Conservation (phyloP, 2,888 invertebrate genomes). For the Tethea ocularis region DNA sequence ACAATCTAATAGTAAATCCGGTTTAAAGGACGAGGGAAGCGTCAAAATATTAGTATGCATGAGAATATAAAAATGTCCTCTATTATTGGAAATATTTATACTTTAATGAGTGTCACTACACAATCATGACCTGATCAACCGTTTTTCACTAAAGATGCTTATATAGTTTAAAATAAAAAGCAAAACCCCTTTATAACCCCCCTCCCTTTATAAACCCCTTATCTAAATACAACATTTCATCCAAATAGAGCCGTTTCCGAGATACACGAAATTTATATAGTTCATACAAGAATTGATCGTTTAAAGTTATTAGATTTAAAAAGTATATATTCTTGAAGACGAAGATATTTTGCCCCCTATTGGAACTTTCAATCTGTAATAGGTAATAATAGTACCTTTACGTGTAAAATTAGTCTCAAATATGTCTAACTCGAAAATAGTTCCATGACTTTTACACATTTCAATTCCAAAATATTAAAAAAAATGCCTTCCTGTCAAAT, state of each 20-base stretch:
- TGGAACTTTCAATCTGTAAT: neutral
- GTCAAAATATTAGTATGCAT: neutral
- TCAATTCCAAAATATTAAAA: no score
- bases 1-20: constrained; percentile 10
- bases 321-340: neutral
- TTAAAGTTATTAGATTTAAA: no score
- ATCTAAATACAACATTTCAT: no score
- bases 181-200: no score
- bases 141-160: no score
- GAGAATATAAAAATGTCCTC: neutral
- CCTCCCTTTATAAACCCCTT: no score
- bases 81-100: neutral
- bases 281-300: no score
- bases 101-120: neutral
- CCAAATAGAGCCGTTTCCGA: no score
- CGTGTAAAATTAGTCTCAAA: neutral
- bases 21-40: neutral
- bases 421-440: neutral
- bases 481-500: no score
- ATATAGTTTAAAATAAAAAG: no score
- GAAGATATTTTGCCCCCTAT: neutral
- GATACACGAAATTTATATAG: no score
- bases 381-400: neutral
- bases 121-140: neutral
- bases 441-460: neutral